These are phyloP conservation scores for Manduca sexta DNA, from an alignment of 1,140 invertebrate species.

Conservation along the genomic window DNA sequence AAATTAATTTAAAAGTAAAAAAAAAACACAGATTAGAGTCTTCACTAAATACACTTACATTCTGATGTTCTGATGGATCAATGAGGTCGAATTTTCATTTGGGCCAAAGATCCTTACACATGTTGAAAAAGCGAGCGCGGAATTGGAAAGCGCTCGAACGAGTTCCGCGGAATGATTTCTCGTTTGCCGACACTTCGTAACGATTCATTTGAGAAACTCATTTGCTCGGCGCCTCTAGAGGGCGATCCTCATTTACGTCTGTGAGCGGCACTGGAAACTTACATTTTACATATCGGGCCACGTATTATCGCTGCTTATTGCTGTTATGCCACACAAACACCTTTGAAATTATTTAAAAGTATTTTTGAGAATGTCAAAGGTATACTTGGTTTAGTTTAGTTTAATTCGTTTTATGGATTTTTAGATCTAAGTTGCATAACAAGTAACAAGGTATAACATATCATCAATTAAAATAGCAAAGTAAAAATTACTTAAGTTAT, in stretches of 20 bases:
- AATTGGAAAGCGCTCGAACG: constrained; percentile 38
- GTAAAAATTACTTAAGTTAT: too few relatives aligned
- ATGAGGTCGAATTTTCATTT: constrained; percentile 6
- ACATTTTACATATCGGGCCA: constrained; percentile 4
- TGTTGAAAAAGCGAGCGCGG: constrained; percentile 22
- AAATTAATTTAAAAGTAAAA: too few relatives aligned
- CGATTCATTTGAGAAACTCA: constrained; percentile 60
- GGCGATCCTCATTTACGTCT: constrained; percentile 50
- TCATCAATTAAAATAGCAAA: too few relatives aligned
- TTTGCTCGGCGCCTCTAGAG: constrained; percentile 41
- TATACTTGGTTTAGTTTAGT: too few relatives aligned
- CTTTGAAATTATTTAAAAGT: too few relatives aligned
- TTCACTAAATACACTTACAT: too few relatives aligned
- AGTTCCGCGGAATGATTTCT: constrained; percentile 38
- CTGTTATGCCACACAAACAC: background rate
- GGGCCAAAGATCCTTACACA: constrained; percentile 12
- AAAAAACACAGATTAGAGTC: too few relatives aligned
- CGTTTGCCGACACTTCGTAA: constrained; percentile 45
- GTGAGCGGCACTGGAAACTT: constrained; percentile 20
- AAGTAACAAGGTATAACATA: too few relatives aligned
- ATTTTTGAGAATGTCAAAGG: too few relatives aligned
- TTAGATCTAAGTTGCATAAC: too few relatives aligned
- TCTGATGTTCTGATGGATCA: constrained; percentile 4
- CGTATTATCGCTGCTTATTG: background rate
- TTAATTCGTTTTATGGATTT: too few relatives aligned